A percentile compares a stretch with the other conserved stretches of the same genome.
Evolutionary conservation across 2,113 vertebrate species (phyloP).

Genomic region (Chelonoidis abingdonii): DNA sequence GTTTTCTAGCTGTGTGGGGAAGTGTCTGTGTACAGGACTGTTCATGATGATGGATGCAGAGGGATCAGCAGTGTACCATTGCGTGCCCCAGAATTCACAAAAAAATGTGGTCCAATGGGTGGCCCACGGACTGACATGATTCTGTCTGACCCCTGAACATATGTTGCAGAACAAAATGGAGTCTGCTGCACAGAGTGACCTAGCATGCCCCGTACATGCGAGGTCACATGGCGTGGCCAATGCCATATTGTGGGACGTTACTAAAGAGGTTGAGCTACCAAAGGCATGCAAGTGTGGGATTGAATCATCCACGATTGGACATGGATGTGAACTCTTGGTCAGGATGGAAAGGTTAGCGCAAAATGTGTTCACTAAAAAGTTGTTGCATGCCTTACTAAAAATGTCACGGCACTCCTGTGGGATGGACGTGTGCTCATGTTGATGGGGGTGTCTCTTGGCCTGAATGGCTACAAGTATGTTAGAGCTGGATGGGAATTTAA

Average conservation of each 20-base stretch:
- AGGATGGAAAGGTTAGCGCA: not conserved
- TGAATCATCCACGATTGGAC: not conserved
- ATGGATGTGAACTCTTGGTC: not conserved
- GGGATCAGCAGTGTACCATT: not conserved
- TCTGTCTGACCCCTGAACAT: not conserved
- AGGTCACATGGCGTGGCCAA: not conserved
- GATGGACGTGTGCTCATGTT: not conserved
- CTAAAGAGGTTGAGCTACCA: not conserved
- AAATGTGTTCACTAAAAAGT: not conserved
- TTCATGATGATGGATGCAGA: no score
- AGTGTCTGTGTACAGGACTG: rapidly evolving
- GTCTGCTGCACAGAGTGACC: no score
- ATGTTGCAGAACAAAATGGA: not conserved
- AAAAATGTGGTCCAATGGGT: not conserved
- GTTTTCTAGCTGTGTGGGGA: rapidly evolving
- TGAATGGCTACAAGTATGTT: not conserved
- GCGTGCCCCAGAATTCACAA: not conserved
- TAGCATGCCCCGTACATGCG: not conserved
- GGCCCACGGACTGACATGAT: not conserved
- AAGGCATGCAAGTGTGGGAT: not conserved
- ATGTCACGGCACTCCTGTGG: not conserved
- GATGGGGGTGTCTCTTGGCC: not conserved
- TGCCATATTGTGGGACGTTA: not conserved
- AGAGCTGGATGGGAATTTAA: not conserved
- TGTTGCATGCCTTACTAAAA: not conserved